These are phyloP conservation scores for Cryptus viduatorius DNA, from an alignment of 2,888 invertebrate species.

Conservation along the genomic window DNA sequence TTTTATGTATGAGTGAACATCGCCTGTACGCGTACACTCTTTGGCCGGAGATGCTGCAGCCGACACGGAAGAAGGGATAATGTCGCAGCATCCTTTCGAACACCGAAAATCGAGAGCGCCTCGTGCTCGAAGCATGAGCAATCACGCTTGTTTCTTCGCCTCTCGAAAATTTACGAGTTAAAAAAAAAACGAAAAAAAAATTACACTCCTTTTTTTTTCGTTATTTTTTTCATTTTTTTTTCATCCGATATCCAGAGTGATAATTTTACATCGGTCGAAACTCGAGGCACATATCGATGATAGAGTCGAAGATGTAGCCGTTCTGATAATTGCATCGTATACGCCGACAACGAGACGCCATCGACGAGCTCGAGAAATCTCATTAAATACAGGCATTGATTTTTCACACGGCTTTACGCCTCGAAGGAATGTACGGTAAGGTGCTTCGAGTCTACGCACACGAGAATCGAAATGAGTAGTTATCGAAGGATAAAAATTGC, in stretches of 20 bases:
- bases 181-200: background rate
- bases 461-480: constrained; percentile 43
- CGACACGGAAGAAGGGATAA: constrained; percentile 69
- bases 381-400: constrained; percentile 18
- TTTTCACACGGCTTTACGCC: constrained; percentile 32
- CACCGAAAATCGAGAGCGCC: constrained; percentile 50
- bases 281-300: background rate
- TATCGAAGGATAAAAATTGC: constrained; percentile 47
- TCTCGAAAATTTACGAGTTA: background rate
- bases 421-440: constrained; percentile 28
- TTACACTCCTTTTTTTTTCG: background rate
- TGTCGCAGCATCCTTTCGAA: constrained; percentile 74
- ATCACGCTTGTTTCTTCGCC: constrained; percentile 31
- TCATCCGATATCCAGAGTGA: background rate
- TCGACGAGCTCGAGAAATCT: constrained; percentile 33
- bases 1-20: constrained; percentile 60
- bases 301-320: background rate
- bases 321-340: background rate
- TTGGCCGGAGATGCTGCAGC: constrained; percentile 57
- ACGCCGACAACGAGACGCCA: constrained; percentile 36
- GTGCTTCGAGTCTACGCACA: background rate
- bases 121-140: background rate
- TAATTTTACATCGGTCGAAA: background rate
- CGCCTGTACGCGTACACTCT: constrained; percentile 42
- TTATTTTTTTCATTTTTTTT: background rate